These are phyloP conservation scores for Siniperca scherzeri DNA, from an alignment of 2,797 vertebrate genomes.

Conservation along the genomic window DNA sequence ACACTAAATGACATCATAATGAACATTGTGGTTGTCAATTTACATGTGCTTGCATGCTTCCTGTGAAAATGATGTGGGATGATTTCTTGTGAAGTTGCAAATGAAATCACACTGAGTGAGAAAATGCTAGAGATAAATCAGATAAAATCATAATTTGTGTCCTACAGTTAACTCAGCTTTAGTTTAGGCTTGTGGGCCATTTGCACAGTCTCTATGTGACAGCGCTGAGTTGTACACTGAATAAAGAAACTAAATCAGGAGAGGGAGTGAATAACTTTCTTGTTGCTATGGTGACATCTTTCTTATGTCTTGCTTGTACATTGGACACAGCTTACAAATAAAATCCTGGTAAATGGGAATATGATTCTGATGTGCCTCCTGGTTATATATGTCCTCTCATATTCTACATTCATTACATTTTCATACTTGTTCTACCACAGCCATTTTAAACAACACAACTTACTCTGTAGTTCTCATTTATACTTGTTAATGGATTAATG, in stretches of 20 bases:
- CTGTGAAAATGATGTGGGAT: constrained; percentile 36
- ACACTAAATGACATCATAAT: constrained; percentile 9
- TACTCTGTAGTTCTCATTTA: not conserved
- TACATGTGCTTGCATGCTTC: constrained; percentile 37
- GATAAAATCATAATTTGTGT: constrained; percentile 20
- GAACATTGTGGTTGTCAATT: constrained; percentile 12
- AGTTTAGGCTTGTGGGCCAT: constrained; percentile 8
- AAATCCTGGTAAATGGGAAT: constrained; percentile 43
- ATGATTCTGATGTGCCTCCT: constrained; percentile 29
- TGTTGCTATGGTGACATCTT: constrained; percentile 60
- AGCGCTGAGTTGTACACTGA: constrained; percentile 51
- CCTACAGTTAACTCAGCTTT: constrained; percentile 20
- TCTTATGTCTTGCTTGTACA: constrained; percentile 50
- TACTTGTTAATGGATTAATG: not conserved
- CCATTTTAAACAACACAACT: not conserved
- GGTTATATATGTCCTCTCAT: constrained; percentile 2
- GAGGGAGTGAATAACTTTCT: constrained; percentile 17
- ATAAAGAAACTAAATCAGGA: constrained; percentile 28
- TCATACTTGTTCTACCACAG: not conserved
- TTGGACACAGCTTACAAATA: constrained; percentile 63
- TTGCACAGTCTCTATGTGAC: constrained; percentile 30
- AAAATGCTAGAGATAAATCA: not conserved
- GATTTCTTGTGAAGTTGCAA: constrained; percentile 30
- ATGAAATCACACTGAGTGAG: not conserved
- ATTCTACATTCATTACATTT: not conserved